Evolutionary conservation across 2,888 invertebrate species (phyloP), one percentile per base, ranked within the genome.

Genomic region (Latrodectus hesperus): DNA sequence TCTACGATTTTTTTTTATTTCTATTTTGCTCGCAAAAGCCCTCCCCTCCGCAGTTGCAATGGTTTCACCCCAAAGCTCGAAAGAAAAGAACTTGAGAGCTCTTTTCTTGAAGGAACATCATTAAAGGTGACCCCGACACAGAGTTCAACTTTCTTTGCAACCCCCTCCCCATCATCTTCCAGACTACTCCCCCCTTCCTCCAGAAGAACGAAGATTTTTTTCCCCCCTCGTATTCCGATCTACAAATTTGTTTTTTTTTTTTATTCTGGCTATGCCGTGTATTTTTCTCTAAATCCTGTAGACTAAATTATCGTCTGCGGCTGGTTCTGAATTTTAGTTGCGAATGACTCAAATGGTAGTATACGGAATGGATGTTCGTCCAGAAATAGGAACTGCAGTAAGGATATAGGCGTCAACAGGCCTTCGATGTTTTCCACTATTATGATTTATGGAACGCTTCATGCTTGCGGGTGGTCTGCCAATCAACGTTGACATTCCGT

Each of bases 101-200:
- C 67, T 52, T 77, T 82, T 80, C 71, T 77, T 77, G 65, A 71
- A 65, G 55, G 81, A 77, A 82, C 76, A 87, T 87, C 87, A 87
- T 87, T 87, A 87, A 87, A 87, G 82, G 87, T 81, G 81, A 82
- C 81, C 87, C 87, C 76, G 65, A 71, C 71, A 71, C 16, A 16
- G 81, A 75, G 87, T 81, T 87, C 81, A 81, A 82, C 76, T 77
- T 82, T 82, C 81, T 77, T 73, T 68, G n/a, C 71, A 70, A 64
- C 68, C 71, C 85, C 70, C 67, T 55, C 55, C 60, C 60, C 12
- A 60, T 38, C 38, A 38, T 38, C 38, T 38, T 38, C 38, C 38
- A 38, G 38, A 38, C n/a, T 60, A n/a, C 60, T 60, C 52, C 38
- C 76, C 16, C 73, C 73, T 53, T 53, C 11, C 16, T n/a, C 64